A percentile compares a stretch with the other conserved stretches of the same genome.
Conservation (phyloP, 2,113 vertebrate genomes). For the Mesocricetus auratus region DNA sequence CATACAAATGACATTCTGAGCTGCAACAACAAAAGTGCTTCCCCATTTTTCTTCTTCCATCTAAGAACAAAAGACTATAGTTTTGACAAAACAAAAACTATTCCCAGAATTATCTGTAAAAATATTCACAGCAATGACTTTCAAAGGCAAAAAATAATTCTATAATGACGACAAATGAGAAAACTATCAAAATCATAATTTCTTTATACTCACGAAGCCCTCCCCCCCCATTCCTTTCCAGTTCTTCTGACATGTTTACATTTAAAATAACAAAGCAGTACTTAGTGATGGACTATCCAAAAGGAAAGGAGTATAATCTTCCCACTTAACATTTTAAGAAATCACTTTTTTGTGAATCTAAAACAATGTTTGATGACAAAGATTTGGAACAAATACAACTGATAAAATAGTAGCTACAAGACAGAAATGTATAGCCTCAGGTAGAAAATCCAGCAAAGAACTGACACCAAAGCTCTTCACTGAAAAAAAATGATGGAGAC, state of each 20-base stretch:
- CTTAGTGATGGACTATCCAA: neutral
- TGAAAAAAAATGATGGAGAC: constrained; percentile 46
- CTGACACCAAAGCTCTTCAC: constrained; percentile 66
- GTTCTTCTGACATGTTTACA: constrained; percentile 26
- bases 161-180: constrained; percentile 13
- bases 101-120: constrained; percentile 31
- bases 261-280: constrained; percentile 31
- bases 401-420: constrained; percentile 37
- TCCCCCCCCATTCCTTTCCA: neutral
- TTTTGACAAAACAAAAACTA: neutral
- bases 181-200: constrained; percentile 35
- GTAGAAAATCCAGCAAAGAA: constrained; percentile 47
- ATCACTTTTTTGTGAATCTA: constrained; percentile 13
- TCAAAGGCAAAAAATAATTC: constrained; percentile 32
- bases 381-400: constrained; percentile 41
- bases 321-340: constrained; percentile 57
- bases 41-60: neutral
- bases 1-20: constrained; percentile 26
- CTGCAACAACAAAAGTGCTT: neutral
- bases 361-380: constrained; percentile 54
- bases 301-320: constrained; percentile 18
- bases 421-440: neutral
- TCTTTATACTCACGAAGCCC: neutral
- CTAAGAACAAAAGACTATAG: constrained; percentile 12
- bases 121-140: constrained; percentile 22